phyloP scores from a whole-genome alignment of 1,140 invertebrate genomes.

The Anoplophora glabripennis region DNA sequence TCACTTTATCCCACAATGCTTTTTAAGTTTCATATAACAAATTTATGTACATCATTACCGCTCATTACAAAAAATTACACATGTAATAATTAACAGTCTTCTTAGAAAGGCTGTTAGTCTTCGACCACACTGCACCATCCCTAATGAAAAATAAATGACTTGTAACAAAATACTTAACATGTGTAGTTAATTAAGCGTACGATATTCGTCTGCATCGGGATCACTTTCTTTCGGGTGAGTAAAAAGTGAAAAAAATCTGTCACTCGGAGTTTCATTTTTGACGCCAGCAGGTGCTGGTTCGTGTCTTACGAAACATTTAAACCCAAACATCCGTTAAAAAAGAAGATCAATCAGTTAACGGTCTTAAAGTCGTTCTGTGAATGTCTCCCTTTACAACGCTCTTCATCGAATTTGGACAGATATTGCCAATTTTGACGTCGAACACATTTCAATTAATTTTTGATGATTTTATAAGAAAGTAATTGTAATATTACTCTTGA shows the following conservation, averaged over 20 bases:
- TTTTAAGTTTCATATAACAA: no score
- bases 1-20: no score
- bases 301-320: constrained; percentile 22
- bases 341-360: constrained; percentile 25
- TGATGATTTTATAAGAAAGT: no score
- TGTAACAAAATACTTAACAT: constrained; percentile 28
- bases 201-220: constrained; percentile 22
- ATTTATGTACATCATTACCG: not conserved
- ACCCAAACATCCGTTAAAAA: constrained; percentile 29
- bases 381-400: no score
- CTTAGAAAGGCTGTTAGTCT: not conserved
- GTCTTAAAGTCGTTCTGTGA: not conserved
- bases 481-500: no score
- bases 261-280: constrained; percentile 17
- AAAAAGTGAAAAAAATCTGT: constrained; percentile 29
- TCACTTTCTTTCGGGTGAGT: constrained; percentile 14
- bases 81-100: constrained; percentile 18
- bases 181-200: constrained; percentile 30
- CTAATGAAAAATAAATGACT: constrained; percentile 30
- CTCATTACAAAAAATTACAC: constrained; percentile 16
- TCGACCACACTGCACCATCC: constrained; percentile 10
- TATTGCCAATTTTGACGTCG: no score
- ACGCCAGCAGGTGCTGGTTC: constrained; percentile 28
- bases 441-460: no score
- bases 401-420: no score